Evolutionary conservation across 2,888 invertebrate species (phyloP).

Genomic region (Prosapia bicincta): DNA sequence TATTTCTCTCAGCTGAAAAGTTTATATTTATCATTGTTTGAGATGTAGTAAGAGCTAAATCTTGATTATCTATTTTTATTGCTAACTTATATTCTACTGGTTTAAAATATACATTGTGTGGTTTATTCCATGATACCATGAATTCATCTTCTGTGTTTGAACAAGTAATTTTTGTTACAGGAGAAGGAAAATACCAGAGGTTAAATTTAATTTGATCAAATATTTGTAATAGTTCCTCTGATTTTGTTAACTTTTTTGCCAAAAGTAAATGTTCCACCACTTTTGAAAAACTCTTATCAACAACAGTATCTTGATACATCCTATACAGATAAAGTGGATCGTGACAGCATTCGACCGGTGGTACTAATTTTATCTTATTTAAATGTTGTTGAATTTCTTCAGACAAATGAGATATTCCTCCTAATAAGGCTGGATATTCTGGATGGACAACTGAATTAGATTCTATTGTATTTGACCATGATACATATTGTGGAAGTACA

Average conservation of each 20-base stretch:
- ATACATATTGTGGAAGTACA: constrained; percentile 44
- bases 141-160: neutral
- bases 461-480: constrained; percentile 46
- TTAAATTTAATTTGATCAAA: neutral
- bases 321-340: constrained; percentile 50
- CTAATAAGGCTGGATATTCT: constrained; percentile 43
- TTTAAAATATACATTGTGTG: neutral
- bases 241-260: neutral
- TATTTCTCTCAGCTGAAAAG: neutral
- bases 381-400: constrained; percentile 43
- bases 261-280: neutral
- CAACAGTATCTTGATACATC: constrained; percentile 51
- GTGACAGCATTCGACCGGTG: constrained; percentile 48
- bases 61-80: neutral
- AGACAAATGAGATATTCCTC: constrained; percentile 47
- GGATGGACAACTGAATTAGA: constrained; percentile 43
- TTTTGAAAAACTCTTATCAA: constrained; percentile 41
- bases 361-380: constrained; percentile 42
- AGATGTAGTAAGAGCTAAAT: neutral
- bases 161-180: constrained; percentile 18
- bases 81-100: neutral
- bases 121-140: neutral
- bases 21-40: neutral
- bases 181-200: constrained; percentile 12
- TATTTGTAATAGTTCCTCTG: neutral